Base-by-base conservation (phyloP, 2,113 vertebrate genomes). In the Antechinus flavipes region DNA sequence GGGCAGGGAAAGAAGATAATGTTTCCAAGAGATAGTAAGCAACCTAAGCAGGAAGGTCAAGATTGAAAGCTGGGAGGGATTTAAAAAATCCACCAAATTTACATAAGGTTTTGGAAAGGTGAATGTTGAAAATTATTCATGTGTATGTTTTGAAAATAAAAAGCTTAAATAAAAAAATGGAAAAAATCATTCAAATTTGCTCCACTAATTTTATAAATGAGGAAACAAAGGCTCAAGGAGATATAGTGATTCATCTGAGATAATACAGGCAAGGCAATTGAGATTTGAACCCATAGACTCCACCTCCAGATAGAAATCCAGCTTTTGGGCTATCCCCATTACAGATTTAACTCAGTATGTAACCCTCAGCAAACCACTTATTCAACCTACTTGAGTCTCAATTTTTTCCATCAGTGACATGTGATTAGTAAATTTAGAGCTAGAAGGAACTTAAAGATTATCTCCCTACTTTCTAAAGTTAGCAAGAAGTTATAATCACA, bases 1-100 rank as follows among this genome's bases (percentile, higher is more conserved):
- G 27, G 95, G 26, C 96, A 90, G 97, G 93, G 97, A 91, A 96
- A 95, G 93, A 92, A 91, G 49, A 23, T 30, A 12, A 96, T 92
- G 95, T 97, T 93, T 95, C n/a, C 27, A 93, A 68, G 61, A 68
- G 61, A 93, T 11, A 25, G 95, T 3, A 46, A 5, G 61, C 11
- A 50, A 89, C 42, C 61, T n/a, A 11, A 4, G 14, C 16, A 76
- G 35, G 14, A 12, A 76, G n/a, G 68, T 76, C 68, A 76, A 35
- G 68, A 76, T 76, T 76, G 19, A n/a, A 42, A 76, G 14, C 68
- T 76, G 22, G 35, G n/a, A 76, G 35, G 35, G 8, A 16, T 61
- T 61, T 61, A 0, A 14, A 35, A 61, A 61, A 61, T 61, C 27
- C 35, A 14, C 27, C 9, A 61, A 16, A 19, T 16, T 76, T n/a